phyloP scores from a whole-genome alignment of 1,140 invertebrate species.

The Cyclargus thomasi region DNA sequence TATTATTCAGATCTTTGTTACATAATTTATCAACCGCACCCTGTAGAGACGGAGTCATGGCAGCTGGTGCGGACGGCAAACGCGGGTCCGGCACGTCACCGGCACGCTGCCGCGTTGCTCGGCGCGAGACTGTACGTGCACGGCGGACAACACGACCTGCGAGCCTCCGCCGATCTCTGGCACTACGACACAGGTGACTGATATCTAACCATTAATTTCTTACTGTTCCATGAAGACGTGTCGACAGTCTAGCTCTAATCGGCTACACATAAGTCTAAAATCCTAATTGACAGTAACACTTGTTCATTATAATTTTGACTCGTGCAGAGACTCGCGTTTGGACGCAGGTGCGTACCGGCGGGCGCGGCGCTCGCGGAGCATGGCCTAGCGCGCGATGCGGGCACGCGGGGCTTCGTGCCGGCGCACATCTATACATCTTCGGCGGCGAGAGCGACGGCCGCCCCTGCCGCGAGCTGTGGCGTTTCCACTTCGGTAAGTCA shows the following conservation, averaged over 20 bases:
- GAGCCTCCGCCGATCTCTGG: conserved; percentile 89
- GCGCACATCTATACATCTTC: conserved; percentile 88
- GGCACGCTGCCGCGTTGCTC: conserved; percentile 89
- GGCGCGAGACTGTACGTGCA: conserved; percentile 89
- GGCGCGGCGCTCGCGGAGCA: conserved; percentile 77
- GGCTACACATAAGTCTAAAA: too few relatives aligned
- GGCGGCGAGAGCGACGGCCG: conserved; percentile 86
- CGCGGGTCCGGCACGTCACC: conserved; percentile 83
- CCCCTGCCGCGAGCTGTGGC: conserved; percentile 88
- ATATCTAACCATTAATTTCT: too few relatives aligned
- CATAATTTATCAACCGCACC: too few relatives aligned
- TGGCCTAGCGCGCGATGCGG: conserved; percentile 87
- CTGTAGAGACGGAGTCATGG: conserved; percentile 84
- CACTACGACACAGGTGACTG: conserved; percentile 82
- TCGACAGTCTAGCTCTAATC: too few relatives aligned
- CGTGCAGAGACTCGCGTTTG: conserved; percentile 79
- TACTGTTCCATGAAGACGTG: too few relatives aligned
- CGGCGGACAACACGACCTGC: conserved; percentile 91
- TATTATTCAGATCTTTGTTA: too few relatives aligned
- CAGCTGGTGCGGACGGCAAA: conserved; percentile 71
- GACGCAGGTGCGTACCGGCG: conserved; percentile 77
- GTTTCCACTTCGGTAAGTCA: conserved; percentile 87
- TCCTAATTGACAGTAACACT: too few relatives aligned
- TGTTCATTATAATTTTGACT: too few relatives aligned
- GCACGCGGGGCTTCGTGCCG: conserved; percentile 87